Base-by-base conservation (phyloP, 2,888 invertebrate species). In the Drosophila parthenogenetica region DNA sequence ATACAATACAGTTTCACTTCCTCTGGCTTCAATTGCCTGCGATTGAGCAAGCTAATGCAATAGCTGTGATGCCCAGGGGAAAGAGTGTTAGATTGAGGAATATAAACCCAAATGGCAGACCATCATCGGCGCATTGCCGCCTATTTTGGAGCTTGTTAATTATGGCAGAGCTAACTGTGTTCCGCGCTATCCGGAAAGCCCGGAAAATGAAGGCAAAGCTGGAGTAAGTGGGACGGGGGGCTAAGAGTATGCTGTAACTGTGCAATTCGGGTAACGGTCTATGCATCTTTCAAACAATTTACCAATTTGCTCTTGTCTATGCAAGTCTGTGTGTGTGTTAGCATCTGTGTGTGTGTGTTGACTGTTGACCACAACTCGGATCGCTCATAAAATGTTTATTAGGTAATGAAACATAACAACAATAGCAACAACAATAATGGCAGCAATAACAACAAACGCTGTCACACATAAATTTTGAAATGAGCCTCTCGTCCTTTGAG, bases 211-310 rank as follows among this genome's bases (percentile, higher is more conserved):
- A 16, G 13, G 40, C 1, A 13, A 16, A 46, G 8, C 2, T 25
- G 29, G 29, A 7, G 8, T 2, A 8, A 7, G 0, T 5, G 25
- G 5, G 25, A 5, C 7, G 5, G 29, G 11, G 19, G 22, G 51
- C 16, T 35, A 25, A 32, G 43, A 13, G 58, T 35, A 22, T 19
- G 22, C 25, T 19, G 43, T 11, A 50, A 54, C 54, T 25, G 43
- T 35, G 43, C n/a, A 43, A 32, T 14, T 43, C 19, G 32, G 35
- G 3, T 43, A 55, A 55, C 32, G 35, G 54, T 19, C 43, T 43
- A 55, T 87, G 86, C 87, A 82, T 83, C 83, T 87, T 87, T 85
- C 83, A 83, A 87, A 81, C 88, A 83, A 79, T 86, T 86, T 86
- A 78, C 78, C 85, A 86, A 86, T 83, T 87, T 85, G 71, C 67